phyloP scores from a whole-genome alignment of 2,797 vertebrate genomes.

The Gambusia yucatana region DNA sequence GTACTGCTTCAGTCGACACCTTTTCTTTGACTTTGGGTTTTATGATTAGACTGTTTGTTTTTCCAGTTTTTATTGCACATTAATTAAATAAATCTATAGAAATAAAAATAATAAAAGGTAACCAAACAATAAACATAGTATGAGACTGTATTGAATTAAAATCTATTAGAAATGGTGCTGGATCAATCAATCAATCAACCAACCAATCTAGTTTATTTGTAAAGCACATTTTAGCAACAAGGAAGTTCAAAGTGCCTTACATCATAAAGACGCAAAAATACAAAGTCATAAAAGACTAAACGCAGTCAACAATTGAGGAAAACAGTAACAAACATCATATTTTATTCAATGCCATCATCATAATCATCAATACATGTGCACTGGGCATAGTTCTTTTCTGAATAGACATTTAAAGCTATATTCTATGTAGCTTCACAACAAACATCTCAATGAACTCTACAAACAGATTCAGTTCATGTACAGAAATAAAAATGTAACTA shows the following conservation, averaged over 20 bases:
- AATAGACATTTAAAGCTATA: background rate
- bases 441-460: background rate
- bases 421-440: background rate
- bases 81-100: background rate
- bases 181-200: background rate
- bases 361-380: background rate
- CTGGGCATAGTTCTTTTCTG: background rate
- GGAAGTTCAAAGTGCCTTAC: too few species aligned
- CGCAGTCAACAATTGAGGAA: too few species aligned
- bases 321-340: too few species aligned
- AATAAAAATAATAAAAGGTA: background rate
- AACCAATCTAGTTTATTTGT: too few species aligned
- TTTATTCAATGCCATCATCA: too few species aligned
- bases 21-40: background rate
- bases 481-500: background rate
- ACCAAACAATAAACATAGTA: background rate
- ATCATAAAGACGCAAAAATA: too few species aligned
- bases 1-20: background rate
- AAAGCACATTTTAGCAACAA: too few species aligned
- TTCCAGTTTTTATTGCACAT: background rate
- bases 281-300: too few species aligned
- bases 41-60: background rate
- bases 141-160: background rate
- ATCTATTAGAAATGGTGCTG: background rate
- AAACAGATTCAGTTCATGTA: background rate